phyloP scores from a whole-genome alignment of 2,888 invertebrate genomes.

The Sthenelais limicola region DNA sequence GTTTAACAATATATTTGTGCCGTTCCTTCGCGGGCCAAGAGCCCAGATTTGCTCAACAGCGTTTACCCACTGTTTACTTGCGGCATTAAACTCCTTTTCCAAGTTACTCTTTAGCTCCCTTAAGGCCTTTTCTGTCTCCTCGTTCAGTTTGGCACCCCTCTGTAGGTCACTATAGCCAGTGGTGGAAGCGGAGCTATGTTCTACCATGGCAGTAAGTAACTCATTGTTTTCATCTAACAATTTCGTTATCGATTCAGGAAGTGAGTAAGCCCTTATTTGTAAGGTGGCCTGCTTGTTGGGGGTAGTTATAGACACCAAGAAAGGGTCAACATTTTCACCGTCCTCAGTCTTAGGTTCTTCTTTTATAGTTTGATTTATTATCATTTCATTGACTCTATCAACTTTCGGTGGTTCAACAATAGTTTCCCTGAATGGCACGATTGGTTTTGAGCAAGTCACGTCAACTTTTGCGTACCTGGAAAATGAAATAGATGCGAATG shows the following conservation, averaged over 20 bases:
- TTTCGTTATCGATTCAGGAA: conserved; percentile 82
- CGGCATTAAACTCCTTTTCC: conserved; percentile 76
- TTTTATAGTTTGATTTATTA: conserved; percentile 76
- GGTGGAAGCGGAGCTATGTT: conserved; percentile 42
- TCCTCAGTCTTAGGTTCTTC: conserved; percentile 54
- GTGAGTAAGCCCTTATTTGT: conserved; percentile 82
- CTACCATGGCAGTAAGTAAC: conserved; percentile 80
- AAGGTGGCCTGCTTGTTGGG: conserved; percentile 82
- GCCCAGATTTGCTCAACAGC: conserved; percentile 82
- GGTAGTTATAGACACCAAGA: conserved; percentile 75
- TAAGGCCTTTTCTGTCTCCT: conserved; percentile 59
- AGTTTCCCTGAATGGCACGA: conserved; percentile 96
- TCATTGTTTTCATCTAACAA: conserved; percentile 82
- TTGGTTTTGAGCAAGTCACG: conserved; percentile 93
- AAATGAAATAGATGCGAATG: conserved; percentile 41
- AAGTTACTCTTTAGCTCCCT: conserved; percentile 76
- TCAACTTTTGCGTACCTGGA: conserved; percentile 81
- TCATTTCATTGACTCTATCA: conserved; percentile 89
- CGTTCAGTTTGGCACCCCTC: conserved; percentile 49
- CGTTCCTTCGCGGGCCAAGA: conserved; percentile 90
- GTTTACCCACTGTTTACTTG: conserved; percentile 75
- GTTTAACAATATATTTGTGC: conserved; percentile 92
- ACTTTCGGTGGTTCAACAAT: conserved; percentile 85
- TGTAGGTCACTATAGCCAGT: conserved; percentile 24
- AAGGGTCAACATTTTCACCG: conserved; percentile 58